Percentiles rank a stretch among this genome's conserved stretches.
These are phyloP conservation scores for Seladonia tumulorum DNA, from an alignment of 2,888 invertebrate species.

Conservation along the genomic window DNA sequence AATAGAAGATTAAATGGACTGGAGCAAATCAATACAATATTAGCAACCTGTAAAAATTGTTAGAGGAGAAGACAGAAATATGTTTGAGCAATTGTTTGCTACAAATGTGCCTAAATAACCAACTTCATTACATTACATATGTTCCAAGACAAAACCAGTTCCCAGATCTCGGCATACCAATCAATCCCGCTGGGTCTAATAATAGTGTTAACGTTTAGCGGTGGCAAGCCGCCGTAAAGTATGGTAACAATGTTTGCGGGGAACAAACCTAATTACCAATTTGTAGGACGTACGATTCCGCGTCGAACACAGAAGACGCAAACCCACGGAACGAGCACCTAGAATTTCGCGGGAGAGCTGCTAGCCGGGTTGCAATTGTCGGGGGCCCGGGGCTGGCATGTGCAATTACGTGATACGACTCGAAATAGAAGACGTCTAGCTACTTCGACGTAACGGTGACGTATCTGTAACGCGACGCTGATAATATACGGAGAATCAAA, in stretches of 20 bases:
- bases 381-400: not conserved
- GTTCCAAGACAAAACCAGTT: no score
- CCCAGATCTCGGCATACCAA: no score
- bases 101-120: no score
- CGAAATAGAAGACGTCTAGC: not conserved
- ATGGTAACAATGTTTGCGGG: not conserved
- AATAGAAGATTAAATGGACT: no score
- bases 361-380: not conserved
- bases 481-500: conserved; percentile 38
- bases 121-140: no score
- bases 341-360: not conserved
- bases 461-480: conserved; percentile 43
- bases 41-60: no score
- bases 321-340: not conserved
- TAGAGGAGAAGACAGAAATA: no score
- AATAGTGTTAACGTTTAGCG: not conserved
- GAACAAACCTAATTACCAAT: not conserved
- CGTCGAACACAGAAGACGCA: not conserved
- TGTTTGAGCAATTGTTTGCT: no score
- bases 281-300: not conserved
- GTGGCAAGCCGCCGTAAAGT: not conserved
- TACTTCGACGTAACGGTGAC: conserved; percentile 14
- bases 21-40: no score
- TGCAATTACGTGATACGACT: conserved; percentile 5
- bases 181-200: no score